phyloP scores from a whole-genome alignment of 1,140 invertebrate genomes.

The Brachionus paranguensis region DNA sequence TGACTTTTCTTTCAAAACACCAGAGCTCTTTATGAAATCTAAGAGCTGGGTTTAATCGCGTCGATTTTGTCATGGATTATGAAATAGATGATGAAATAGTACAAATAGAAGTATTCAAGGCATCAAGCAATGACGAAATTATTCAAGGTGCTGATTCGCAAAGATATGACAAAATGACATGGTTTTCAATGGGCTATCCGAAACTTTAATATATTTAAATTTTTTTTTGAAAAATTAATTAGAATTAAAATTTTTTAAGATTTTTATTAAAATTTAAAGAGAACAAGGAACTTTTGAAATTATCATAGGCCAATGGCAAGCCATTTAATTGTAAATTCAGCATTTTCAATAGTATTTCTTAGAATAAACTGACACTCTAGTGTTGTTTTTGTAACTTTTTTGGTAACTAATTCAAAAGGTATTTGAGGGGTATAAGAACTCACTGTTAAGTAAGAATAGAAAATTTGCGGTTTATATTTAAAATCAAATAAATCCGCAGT shows the following conservation, averaged over 20 bases:
- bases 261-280: too few relatives aligned
- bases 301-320: background rate
- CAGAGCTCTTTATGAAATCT: too few relatives aligned
- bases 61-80: too few relatives aligned
- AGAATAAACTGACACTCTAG: background rate
- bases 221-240: too few relatives aligned
- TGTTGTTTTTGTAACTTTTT: background rate
- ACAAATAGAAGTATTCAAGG: background rate
- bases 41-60: too few relatives aligned
- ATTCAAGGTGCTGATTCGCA: background rate
- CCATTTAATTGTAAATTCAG: background rate
- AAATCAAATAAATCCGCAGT: background rate
- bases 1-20: too few relatives aligned
- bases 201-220: too few relatives aligned
- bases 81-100: background rate
- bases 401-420: background rate
- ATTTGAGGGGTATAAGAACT: background rate
- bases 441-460: background rate
- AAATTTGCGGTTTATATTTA: background rate
- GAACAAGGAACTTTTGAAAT: too few relatives aligned
- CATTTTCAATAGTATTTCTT: background rate
- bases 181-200: background rate
- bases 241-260: too few relatives aligned
- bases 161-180: too few relatives aligned
- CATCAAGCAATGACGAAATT: background rate